Percentiles rank a stretch among this genome's conserved stretches.
Evolutionary conservation across 2,888 invertebrate genomes (phyloP).

Genomic region (Marasmarcha lunaedactyla): DNA sequence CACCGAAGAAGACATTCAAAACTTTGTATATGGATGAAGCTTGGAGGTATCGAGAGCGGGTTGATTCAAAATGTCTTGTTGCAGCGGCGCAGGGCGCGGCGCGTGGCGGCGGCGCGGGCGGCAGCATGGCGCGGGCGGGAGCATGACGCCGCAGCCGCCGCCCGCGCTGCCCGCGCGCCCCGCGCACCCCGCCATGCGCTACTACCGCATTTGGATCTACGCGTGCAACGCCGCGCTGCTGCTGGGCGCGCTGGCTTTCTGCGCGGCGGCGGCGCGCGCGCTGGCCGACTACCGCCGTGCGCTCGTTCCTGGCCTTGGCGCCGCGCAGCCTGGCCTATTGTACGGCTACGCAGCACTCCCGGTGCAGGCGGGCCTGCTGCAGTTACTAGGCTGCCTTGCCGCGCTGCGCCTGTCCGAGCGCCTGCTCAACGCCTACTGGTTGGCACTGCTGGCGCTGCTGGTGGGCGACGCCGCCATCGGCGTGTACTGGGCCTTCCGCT

Average conservation of each 20-base stretch:
- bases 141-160: constrained; percentile 72
- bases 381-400: constrained; percentile 84
- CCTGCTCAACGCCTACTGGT: constrained; percentile 87
- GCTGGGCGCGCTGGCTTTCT: constrained; percentile 84
- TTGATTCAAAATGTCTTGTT: no score
- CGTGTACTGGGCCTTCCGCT: constrained; percentile 86
- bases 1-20: no score
- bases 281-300: constrained; percentile 78
- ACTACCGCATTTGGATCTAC: constrained; percentile 93
- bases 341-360: constrained; percentile 87
- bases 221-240: constrained; percentile 90
- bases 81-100: constrained; percentile 68
- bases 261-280: constrained; percentile 79
- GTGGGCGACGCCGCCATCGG: constrained; percentile 88
- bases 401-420: constrained; percentile 84
- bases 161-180: constrained; percentile 59
- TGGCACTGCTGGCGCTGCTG: constrained; percentile 80
- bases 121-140: constrained; percentile 67
- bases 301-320: constrained; percentile 79
- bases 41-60: no score
- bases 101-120: constrained; percentile 68
- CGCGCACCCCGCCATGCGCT: constrained; percentile 76
- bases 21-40: no score
- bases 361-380: constrained; percentile 77
- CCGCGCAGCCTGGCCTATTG: constrained; percentile 84